These are phyloP conservation scores for Mactra quadrangularis DNA, from an alignment of 1,140 invertebrate genomes.

Conservation along the genomic window DNA sequence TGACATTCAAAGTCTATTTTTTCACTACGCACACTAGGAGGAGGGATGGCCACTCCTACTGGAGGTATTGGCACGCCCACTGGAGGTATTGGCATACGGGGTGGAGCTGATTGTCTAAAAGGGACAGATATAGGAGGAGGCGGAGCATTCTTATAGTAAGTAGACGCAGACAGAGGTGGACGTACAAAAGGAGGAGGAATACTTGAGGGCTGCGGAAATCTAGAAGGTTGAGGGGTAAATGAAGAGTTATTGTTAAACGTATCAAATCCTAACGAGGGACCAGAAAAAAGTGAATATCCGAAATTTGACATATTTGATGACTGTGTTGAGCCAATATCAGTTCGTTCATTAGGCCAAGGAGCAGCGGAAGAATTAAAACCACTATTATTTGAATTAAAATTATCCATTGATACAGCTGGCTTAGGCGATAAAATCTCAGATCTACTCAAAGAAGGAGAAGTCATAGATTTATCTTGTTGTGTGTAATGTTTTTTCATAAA, in stretches of 20 bases:
- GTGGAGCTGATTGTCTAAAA: not conserved
- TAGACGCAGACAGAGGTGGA: constrained; percentile 15
- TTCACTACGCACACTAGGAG: not conserved
- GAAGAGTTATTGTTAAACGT: constrained; percentile 10
- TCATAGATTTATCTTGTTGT: not conserved
- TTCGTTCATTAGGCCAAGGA: not conserved
- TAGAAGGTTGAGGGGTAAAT: constrained; percentile 8
- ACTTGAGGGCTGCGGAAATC: not conserved
- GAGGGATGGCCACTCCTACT: constrained; percentile 16
- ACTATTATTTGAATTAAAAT: constrained; percentile 22
- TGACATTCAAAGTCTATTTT: constrained; percentile 53
- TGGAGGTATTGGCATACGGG: constrained; percentile 19
- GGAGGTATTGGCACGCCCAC: too few species aligned
- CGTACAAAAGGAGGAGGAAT: constrained; percentile 41
- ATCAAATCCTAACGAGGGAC: constrained; percentile 34
- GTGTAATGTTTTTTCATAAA: constrained; percentile 71
- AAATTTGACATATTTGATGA: constrained; percentile 24
- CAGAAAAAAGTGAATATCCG: constrained; percentile 50
- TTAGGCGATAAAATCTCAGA: constrained; percentile 8
- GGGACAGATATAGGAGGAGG: not conserved
- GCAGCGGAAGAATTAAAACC: constrained; percentile 30
- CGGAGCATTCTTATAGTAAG: constrained; percentile 21
- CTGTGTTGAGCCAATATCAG: not conserved
- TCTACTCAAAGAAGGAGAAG: constrained; percentile 35
- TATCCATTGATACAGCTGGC: not conserved